Evolutionary conservation across 2,797 vertebrate species (phyloP).

Genomic region (Syndactyla subalaris): DNA sequence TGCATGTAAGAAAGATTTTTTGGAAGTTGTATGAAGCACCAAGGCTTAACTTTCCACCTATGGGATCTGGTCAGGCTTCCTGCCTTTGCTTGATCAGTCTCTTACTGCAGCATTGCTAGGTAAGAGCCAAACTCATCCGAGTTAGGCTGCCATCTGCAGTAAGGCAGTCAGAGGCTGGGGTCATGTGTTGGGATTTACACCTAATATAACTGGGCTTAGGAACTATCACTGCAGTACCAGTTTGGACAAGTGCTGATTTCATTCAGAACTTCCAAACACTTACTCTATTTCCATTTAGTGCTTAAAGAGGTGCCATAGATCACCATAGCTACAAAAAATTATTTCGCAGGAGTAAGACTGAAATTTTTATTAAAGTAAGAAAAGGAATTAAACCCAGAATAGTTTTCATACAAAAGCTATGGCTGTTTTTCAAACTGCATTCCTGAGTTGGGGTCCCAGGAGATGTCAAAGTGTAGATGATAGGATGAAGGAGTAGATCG

Average conservation of each 20-base stretch:
- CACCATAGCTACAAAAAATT: not conserved
- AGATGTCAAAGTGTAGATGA: not conserved
- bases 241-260: not conserved
- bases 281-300: not conserved
- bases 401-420: not conserved
- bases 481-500: not conserved
- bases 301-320: not conserved
- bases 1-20: not conserved
- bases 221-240: not conserved
- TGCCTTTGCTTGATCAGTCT: not conserved
- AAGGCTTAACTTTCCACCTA: not conserved
- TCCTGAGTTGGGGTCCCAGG: not conserved
- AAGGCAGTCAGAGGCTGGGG: not conserved
- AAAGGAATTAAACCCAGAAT: not conserved
- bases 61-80: not conserved
- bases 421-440: not conserved
- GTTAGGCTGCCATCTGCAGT: not conserved
- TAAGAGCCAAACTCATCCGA: not conserved
- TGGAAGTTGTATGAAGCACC: not conserved
- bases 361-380: not conserved
- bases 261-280: not conserved
- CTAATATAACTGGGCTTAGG: not conserved
- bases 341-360: not conserved
- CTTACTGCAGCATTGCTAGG: accelerated
- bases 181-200: not conserved